Base-by-base conservation (phyloP, 1,140 invertebrate species). In the Leptoteleia sp. region DNA sequence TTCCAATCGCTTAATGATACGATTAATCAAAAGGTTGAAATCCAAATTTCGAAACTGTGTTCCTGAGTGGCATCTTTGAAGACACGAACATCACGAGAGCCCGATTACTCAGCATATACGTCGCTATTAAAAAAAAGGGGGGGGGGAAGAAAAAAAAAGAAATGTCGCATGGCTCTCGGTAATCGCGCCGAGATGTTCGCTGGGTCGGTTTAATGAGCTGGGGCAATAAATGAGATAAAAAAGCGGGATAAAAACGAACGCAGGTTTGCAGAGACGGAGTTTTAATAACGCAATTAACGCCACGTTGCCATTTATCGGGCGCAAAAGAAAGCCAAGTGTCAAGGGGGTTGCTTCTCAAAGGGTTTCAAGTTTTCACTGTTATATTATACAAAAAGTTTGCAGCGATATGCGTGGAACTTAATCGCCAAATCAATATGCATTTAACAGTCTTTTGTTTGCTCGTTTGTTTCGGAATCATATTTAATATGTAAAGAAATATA, bases 241-340 rank as follows among this genome's bases (percentile, higher is more conserved):
- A 57, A 59, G 57, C 22, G 31, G 61, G 61, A 72, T 57, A 70
- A 70, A 67, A 70, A 64, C 57, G 55, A 57, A 70, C 40, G 48
- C 31, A 61, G 50, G 62, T 61, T 59, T 55, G 43, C 45, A 54
- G 42, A 55, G 2, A 11, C 13, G 38, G 13, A 62, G 48, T 73
- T 81, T 76, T 70, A 81, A 79, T 79, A 81, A 75, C 65, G 68
- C 65, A 64, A 79, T 72, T 79, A 76, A 76, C 68, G 72, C 68
- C 45, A 22, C 38, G 68, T 64, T 52, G 57, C 22, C 67, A 62
- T 68, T 79, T 79, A 76, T 76, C 43, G 48, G 42, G 13, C 8
- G 48, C 47, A 38, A 62, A 73, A 29, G 68, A 55, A 54, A 72
- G 50, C 15, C 29, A 17, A 40, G 15, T 59, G 35, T 61, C 55